Evolutionary conservation across 2,888 invertebrate species (phyloP).

Genomic region (Orchesella flavescens): DNA sequence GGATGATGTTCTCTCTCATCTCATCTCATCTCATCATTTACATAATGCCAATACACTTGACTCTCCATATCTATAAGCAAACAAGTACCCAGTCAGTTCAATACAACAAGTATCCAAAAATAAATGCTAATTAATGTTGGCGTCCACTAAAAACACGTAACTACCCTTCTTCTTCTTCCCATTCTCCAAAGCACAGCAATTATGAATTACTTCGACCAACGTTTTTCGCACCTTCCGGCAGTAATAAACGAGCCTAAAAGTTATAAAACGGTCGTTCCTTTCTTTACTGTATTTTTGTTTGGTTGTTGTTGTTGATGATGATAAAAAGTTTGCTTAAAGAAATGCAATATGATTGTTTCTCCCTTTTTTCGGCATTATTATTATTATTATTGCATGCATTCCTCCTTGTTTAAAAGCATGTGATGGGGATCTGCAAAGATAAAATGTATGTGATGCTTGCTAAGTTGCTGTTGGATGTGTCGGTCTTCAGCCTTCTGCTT

Average conservation of each 20-base stretch:
- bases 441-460: conserved; percentile 7
- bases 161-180: conserved; percentile 27
- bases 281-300: too few relatives aligned
- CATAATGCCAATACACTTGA: not conserved
- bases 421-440: not conserved
- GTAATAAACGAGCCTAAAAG: conserved; percentile 36
- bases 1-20: not conserved
- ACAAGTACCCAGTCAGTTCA: not conserved
- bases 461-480: conserved; percentile 8
- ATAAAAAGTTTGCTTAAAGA: conserved; percentile 53
- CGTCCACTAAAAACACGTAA: conserved; percentile 64
- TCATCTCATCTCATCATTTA: not conserved
- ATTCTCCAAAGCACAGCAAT: conserved; percentile 30
- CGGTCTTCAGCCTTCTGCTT: not conserved
- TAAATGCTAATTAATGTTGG: conserved; percentile 72
- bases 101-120: conserved; percentile 66
- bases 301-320: too few relatives aligned
- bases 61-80: not conserved
- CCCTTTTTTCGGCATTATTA: conserved; percentile 22
- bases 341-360: conserved; percentile 46
- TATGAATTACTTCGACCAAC: conserved; percentile 63
- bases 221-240: conserved; percentile 60
- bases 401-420: not conserved
- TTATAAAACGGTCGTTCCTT: not conserved
- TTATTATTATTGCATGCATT: not conserved